Conservation (phyloP, 1,140 invertebrate species). For the Meloidogyne hapla region DNA sequence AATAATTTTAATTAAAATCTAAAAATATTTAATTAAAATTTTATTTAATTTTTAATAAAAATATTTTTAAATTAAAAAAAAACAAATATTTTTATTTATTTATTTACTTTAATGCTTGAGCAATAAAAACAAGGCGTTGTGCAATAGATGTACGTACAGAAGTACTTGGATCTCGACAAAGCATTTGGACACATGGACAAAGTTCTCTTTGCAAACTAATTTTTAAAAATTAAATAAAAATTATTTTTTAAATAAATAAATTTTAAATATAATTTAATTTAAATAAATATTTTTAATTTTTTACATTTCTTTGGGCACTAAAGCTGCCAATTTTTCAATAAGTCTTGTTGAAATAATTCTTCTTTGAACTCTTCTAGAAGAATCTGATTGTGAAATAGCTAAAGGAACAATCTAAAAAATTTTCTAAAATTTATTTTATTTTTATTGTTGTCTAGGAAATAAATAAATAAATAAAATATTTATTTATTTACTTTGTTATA, state of each 20-base stretch:
- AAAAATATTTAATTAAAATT: no score
- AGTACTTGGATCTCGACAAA: constrained; percentile 60
- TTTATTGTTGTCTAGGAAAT: no score
- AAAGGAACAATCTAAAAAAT: constrained; percentile 65
- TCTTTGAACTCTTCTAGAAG: constrained; percentile 65
- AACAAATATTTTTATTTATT: constrained; percentile 38
- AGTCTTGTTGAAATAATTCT: constrained; percentile 62
- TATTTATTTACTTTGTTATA: constrained; percentile 9
- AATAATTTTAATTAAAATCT: no score
- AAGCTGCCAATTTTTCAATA: constrained; percentile 66
- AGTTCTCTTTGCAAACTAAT: constrained; percentile 57
- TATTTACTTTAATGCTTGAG: constrained; percentile 66
- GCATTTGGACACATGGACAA: constrained; percentile 56
- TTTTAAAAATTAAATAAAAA: constrained; percentile 23
- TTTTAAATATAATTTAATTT: no score
- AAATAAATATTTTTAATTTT: no score
- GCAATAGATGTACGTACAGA: constrained; percentile 57
- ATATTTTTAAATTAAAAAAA: constrained; percentile 4
- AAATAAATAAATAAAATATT: constrained; percentile 28
- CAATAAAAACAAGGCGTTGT: constrained; percentile 52
- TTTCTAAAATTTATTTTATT: background rate
- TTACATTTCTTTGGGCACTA: constrained; percentile 65
- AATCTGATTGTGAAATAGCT: constrained; percentile 66
- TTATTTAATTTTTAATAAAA: no score
- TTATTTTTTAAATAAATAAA: constrained; percentile 48